Percentiles rank a stretch among this genome's conserved stretches.
phyloP scores from a whole-genome alignment of 2,888 invertebrate genomes.

The Blomia tropicalis region DNA sequence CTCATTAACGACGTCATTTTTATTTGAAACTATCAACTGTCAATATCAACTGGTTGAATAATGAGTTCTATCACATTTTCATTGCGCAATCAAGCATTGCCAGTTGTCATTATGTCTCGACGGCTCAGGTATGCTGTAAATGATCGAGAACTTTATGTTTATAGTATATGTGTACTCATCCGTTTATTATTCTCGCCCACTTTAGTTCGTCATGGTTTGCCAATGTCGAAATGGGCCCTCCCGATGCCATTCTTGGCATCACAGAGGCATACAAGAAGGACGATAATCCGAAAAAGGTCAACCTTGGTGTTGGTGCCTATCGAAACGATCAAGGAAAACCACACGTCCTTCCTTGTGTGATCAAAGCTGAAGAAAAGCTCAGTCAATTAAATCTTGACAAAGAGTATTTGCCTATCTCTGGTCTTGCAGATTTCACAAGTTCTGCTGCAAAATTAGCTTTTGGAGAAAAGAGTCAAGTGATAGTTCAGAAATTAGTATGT shows the following conservation, averaged over 20 bases:
- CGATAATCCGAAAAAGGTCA: slow-evolving; percentile 78
- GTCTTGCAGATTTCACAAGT: slow-evolving; percentile 63
- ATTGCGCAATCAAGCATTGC: background rate
- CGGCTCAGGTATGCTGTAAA: slow-evolving; percentile 12
- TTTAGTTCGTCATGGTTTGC: slow-evolving; percentile 52
- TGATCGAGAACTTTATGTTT: too few relatives aligned
- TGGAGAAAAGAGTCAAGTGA: slow-evolving; percentile 53
- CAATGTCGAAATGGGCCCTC: slow-evolving; percentile 86
- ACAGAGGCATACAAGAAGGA: slow-evolving; percentile 90
- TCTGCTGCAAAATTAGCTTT: slow-evolving; percentile 72
- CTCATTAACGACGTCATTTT: background rate
- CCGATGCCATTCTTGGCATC: slow-evolving; percentile 91
- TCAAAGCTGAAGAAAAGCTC: slow-evolving; percentile 64
- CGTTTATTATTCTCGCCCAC: too few relatives aligned
- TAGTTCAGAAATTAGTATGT: slow-evolving; percentile 57
- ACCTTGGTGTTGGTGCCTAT: slow-evolving; percentile 90
- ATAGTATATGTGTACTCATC: too few relatives aligned
- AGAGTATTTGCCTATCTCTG: slow-evolving; percentile 85
- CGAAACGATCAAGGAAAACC: slow-evolving; percentile 95
- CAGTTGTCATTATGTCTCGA: background rate
- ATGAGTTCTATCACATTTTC: background rate
- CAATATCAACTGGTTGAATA: too few relatives aligned
- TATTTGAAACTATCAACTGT: background rate
- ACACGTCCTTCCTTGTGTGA: slow-evolving; percentile 72
- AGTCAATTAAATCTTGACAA: slow-evolving; percentile 57